Base-by-base conservation (phyloP, 92 coral and sea anemone genomes). In the Pocillopora meandrina region DNA sequence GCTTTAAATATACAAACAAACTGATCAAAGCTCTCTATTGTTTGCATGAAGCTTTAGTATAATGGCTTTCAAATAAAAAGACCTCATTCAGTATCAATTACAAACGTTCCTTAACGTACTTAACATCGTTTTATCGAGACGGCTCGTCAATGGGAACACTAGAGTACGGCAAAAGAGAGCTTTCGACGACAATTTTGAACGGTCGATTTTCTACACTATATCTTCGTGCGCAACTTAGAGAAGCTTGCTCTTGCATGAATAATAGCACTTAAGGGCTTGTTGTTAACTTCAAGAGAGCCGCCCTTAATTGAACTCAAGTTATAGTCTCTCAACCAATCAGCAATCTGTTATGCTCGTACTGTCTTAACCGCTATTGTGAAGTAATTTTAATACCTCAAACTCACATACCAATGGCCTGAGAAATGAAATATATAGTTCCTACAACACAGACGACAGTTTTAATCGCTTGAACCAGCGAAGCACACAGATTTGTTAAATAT, bases 1-100 rank as follows among this genome's bases (percentile, higher is more conserved):
- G 77, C 83, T 84, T 84, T 76, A 83, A 49, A 77, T 33, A 84
- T 84, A 84, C 77, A 84, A 84, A 84, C 88, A 84, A 84, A 76
- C 82, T 76, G 74, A 76, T 84, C 88, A 65, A 82, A 19, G 77
- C 56, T 21, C 19, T 58, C 82, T 84, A 76, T 84, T 84, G 88
- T 84, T 77, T 20, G n/a, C 8, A 63, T 34, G 60, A 34, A 55
- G 61, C 89, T 73, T 79, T 64, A 61, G 67, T 58, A 58, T 78
- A 63, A 85, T 79, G 84, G 52, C 52, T 42, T 42, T 42, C 52
- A 42, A 42, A 42, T 42, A 85, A 81, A 71, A 81, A 71, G 77
- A 71, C 36, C 78, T 81, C 56, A 72, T 83, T 73, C 86, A 83
- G 64, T 83, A 83, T 83, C 86, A 65, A 74, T 83, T 83, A 83